phyloP scores from a whole-genome alignment of 2,888 invertebrate genomes.

The Cantharis nigra region DNA sequence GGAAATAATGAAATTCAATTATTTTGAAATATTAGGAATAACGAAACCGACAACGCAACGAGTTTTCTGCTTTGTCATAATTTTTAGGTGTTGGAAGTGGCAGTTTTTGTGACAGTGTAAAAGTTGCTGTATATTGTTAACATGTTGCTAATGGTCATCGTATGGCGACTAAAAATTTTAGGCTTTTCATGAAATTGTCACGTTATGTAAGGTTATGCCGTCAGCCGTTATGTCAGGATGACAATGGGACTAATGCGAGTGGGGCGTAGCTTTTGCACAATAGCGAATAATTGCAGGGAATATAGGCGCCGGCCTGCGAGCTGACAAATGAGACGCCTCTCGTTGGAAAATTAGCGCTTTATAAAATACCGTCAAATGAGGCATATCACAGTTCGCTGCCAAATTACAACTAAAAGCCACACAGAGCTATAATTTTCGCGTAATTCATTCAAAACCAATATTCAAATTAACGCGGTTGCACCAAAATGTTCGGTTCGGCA shows the following conservation, averaged over 20 bases:
- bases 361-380: slow-evolving; percentile 40
- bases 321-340: slow-evolving; percentile 42
- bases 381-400: slow-evolving; percentile 34
- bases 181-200: slow-evolving; percentile 20
- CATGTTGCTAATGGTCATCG: not conserved
- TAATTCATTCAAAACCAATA: slow-evolving; percentile 31
- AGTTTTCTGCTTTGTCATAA: not conserved
- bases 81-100: not conserved
- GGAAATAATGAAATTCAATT: not conserved
- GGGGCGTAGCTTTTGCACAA: slow-evolving; percentile 43
- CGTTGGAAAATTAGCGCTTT: slow-evolving; percentile 42
- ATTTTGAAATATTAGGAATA: not conserved
- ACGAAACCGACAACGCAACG: not conserved
- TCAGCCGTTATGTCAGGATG: slow-evolving; percentile 25
- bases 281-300: slow-evolving; percentile 48
- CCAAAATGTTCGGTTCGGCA: not conserved
- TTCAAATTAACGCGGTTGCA: slow-evolving; percentile 19
- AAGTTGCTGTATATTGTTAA: not conserved
- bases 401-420: slow-evolving; percentile 36
- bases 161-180: not conserved
- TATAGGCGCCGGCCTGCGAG: slow-evolving; percentile 37
- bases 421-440: slow-evolving; percentile 27
- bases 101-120: not conserved
- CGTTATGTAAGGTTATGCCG: slow-evolving; percentile 31
- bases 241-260: slow-evolving; percentile 48